Evolutionary conservation across 2,888 invertebrate species (phyloP).

Genomic region (Lepidonotus clava): DNA sequence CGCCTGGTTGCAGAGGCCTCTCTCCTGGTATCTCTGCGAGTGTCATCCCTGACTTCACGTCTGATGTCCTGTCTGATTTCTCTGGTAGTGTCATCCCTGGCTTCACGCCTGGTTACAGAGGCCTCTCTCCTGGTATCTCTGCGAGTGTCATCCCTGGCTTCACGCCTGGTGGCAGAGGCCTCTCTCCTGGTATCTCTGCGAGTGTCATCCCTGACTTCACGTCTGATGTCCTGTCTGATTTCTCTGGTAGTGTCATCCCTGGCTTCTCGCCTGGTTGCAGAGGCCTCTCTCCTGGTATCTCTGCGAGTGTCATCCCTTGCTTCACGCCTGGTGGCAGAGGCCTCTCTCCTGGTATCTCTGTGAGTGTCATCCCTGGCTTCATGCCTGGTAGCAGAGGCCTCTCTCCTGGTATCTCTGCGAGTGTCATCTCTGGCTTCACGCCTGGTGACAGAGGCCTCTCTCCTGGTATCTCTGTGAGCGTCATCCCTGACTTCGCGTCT

Average conservation of each 20-base stretch:
- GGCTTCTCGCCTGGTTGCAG: too few species aligned
- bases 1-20: not conserved
- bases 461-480: not conserved
- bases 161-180: too few species aligned
- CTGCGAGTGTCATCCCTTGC: slow-evolving; percentile 9
- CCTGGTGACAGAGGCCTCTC: not conserved
- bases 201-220: too few species aligned
- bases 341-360: not conserved
- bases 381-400: not conserved
- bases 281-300: too few species aligned
- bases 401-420: not conserved
- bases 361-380: not conserved
- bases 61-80: not conserved
- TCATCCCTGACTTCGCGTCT: not conserved
- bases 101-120: not conserved
- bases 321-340: not conserved
- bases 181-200: too few species aligned
- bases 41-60: not conserved
- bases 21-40: not conserved
- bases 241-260: too few species aligned
- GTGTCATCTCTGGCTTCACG: slow-evolving; percentile 7
- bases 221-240: too few species aligned
- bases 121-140: too few species aligned
- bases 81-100: not conserved
- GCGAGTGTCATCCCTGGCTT: too few species aligned